These are phyloP conservation scores for Odontocolon sp. DNA, from an alignment of 2,888 invertebrate genomes.

Conservation along the genomic window DNA sequence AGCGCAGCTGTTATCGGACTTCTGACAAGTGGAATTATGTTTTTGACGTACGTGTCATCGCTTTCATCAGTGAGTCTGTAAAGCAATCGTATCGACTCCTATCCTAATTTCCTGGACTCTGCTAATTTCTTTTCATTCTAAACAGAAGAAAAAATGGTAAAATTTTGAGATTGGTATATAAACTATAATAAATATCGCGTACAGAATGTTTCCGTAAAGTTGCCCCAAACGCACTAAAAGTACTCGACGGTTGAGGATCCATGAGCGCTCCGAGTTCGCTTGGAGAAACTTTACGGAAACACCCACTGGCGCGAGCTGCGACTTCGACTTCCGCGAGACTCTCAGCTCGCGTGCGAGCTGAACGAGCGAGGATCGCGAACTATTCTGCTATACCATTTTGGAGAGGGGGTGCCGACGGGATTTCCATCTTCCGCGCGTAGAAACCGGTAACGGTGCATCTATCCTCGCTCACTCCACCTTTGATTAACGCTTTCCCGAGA, in stretches of 20 bases:
- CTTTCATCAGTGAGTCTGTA: too few relatives aligned
- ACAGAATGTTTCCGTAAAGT: not conserved
- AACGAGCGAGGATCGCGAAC: not conserved
- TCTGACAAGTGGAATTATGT: too few relatives aligned
- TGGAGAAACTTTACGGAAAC: not conserved
- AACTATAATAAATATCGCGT: not conserved
- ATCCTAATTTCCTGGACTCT: too few relatives aligned
- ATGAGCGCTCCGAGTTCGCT: conserved; percentile 4
- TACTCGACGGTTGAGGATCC: not conserved
- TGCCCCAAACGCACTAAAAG: not conserved
- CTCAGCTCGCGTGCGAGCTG: not conserved
- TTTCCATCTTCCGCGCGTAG: conserved; percentile 14
- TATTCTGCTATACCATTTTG: not conserved
- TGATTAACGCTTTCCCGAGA: conserved; percentile 75
- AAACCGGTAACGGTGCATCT: conserved; percentile 11
- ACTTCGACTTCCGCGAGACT: not conserved
- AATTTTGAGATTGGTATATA: too few relatives aligned
- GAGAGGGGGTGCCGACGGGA: not conserved
- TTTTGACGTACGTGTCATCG: not conserved
- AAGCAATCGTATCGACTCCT: too few relatives aligned
- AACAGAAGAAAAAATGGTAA: too few relatives aligned
- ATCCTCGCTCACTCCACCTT: too few relatives aligned
- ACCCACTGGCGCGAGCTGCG: not conserved
- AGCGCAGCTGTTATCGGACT: too few relatives aligned
- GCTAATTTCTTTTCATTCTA: too few relatives aligned